Evolutionary conservation across 2,797 vertebrate species (phyloP), one percentile per base, ranked within the genome.

Genomic region (Microctenopoma stevenorrisi): DNA sequence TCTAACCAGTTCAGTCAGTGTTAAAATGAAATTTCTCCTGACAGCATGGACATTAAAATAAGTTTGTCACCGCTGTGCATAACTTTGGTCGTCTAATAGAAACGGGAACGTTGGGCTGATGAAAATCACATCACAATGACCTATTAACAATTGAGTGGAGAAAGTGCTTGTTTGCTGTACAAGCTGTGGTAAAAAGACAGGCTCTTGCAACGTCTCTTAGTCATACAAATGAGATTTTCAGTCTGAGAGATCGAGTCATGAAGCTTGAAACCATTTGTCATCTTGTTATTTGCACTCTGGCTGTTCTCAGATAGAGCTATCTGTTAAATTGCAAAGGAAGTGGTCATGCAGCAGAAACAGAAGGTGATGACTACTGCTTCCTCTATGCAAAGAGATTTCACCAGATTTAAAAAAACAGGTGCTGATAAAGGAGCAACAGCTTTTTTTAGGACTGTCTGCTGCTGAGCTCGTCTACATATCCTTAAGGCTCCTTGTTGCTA

Each of bases 301-400:
- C 53, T 57, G n/a, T 10, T 64, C 55, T 79, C 48, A 44, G 79
- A 79, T 64, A 66, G 72, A 74, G 74, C 65, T 74, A 76, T 88
- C 75, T 83, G 68, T 84, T 67, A 65, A 80, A 85, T 78, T 78
- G 72, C 65, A 74, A 64, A 76, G 68, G 76, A 85, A 87, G 72
- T 76, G 82, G 76, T 76, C 82, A 71, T 72, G 75, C 75, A 25
- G 76, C 71, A 81, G 78, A 70, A 88, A 83, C 74, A 59, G 55
- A 76, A 66, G 84, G 74, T 57, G 83, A 79, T 74, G 83, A 71
- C 14, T 43, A 48, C 43, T 26, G 57, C 82, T 74, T 78, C 78
- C 61, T 73, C 44, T 61, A 52, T 76, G 56, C 33, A 28, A 75
- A 79, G 68, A 79, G 79, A 82, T 85, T 58, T 74, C 50, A 50